Base-by-base conservation (phyloP, 1,140 invertebrate species). In the Papilio polytes region DNA sequence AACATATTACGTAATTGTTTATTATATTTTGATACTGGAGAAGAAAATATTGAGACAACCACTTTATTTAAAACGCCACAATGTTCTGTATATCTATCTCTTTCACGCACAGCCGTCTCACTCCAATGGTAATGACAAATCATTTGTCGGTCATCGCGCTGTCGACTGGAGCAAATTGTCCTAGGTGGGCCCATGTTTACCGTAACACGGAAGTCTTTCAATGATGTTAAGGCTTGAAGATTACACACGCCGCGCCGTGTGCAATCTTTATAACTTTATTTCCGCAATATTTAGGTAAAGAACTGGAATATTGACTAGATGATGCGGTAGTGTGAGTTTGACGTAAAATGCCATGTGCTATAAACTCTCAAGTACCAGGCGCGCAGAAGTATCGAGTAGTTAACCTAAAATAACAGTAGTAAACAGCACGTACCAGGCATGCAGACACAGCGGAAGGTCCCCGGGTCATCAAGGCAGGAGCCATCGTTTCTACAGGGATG, bases 401-500 rank as follows among this genome's bases (percentile, higher is more conserved):
- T 9, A 20, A 56, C 9, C 6, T n/a, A 8, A 56, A 7, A n/a
- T 2, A 56, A 18, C 18, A 56, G 9, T 56, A n/a, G 8, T n/a
- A 56, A 56, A 2, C 20, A 59, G 12, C 13, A 92, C 96, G 97
- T 96, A 99, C 98, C 98, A 92, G 98, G 98, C 98, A 99, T 99
- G 93, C 99, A 99, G 88, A 99, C 98, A 89, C 98, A 99, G 85
- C 98, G 96, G 95, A 98, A 99, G 7, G 98, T 98, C 6, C 98
- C 98, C n/a, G 98, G 97, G 95, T 99, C 98, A 88, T 99, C 98
- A 78, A 99, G 95, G 88, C 98, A 99, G 70, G 98, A 99, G 74
- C 98, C 98, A 86, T 99, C 98, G 92, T 99, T 99, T 87, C 98
- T 97, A 94, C 98, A 99, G 0, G 98, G 98, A 94, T 98, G 98